Evolutionary conservation across 2,113 vertebrate species (phyloP).

Genomic region (Crotalus horridus): DNA sequence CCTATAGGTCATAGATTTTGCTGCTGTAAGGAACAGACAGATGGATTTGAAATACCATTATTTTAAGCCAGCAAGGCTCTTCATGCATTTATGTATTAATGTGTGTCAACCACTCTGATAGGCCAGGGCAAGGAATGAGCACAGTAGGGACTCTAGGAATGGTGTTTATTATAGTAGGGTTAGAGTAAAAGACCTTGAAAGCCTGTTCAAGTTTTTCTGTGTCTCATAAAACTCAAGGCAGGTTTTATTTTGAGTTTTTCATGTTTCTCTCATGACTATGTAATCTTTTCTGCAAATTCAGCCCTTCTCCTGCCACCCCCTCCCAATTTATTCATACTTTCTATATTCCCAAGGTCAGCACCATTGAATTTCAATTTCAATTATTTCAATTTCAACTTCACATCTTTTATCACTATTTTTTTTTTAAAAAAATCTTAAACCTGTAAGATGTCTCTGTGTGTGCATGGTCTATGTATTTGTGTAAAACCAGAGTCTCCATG

Average conservation of each 20-base stretch:
- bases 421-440: neutral
- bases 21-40: neutral
- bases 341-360: neutral
- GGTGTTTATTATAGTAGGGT: neutral
- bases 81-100: neutral
- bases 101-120: neutral
- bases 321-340: neutral
- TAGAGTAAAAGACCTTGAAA: neutral
- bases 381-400: neutral
- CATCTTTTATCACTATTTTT: neutral
- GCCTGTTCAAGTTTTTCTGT: neutral
- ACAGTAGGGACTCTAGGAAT: neutral
- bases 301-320: neutral
- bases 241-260: neutral
- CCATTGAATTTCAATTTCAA: neutral
- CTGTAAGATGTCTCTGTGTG: neutral
- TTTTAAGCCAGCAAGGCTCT: neutral
- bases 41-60: neutral
- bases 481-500: neutral
- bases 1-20: neutral
- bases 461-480: neutral
- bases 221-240: neutral
- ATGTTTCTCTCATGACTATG: neutral
- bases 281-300: neutral
- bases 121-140: neutral